Conservation (phyloP, 2,888 invertebrate genomes). For the Eupithecia dodoneata region DNA sequence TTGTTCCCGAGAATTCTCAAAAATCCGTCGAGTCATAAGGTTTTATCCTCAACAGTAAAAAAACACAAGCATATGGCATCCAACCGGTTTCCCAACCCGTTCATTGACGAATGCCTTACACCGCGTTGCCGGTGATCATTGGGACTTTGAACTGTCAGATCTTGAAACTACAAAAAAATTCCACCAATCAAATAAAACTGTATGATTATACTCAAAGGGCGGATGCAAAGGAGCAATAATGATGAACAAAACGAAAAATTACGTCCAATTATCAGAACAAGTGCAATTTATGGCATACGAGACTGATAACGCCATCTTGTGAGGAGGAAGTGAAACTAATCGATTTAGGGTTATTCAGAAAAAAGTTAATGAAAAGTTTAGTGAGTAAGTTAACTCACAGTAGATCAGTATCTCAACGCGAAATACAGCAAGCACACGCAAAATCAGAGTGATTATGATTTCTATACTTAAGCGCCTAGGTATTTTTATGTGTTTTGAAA, state of each 20-base stretch:
- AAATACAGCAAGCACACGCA: neutral
- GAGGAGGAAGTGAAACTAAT: neutral
- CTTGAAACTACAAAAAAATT: constrained; percentile 8
- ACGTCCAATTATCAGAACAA: neutral
- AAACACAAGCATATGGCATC: constrained; percentile 24
- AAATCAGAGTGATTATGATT: neutral
- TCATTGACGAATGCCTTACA: constrained; percentile 42
- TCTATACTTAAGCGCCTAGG: neutral
- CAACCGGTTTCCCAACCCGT: constrained; percentile 38
- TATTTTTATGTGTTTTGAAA: neutral
- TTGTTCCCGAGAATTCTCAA: constrained; percentile 12
- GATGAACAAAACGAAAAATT: neutral
- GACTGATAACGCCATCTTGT: constrained; percentile 1
- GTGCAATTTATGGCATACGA: neutral
- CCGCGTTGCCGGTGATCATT: constrained; percentile 31
- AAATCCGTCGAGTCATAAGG: constrained; percentile 28
- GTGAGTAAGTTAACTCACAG: neutral
- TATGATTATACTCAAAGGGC: neutral
- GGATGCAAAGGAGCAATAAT: neutral
- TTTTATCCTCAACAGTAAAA: constrained; percentile 31
- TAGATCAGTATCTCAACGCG: neutral
- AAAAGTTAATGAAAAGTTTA: neutral
- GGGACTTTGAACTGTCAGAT: constrained; percentile 28
- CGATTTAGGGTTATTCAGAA: neutral
- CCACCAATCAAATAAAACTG: neutral